phyloP scores from a whole-genome alignment of 1,140 invertebrate genomes.

The Tyrophagus putrescentiae region DNA sequence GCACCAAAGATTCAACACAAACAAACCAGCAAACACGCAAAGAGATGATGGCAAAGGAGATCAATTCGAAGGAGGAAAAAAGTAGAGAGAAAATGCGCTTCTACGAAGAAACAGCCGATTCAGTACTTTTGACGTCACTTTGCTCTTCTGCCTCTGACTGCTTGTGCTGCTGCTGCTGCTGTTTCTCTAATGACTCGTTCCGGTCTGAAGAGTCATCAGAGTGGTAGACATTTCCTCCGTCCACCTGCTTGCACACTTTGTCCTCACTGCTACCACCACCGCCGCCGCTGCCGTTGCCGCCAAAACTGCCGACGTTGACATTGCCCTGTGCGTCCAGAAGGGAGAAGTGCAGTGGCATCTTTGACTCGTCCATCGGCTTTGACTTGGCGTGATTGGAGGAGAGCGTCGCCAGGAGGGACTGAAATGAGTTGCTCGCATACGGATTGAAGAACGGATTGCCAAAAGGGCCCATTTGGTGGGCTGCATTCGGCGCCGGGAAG shows the following conservation, averaged over 20 bases:
- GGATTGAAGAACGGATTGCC: conserved; percentile 17
- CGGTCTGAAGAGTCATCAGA: not conserved
- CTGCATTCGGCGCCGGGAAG: not conserved
- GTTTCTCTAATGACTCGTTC: not conserved
- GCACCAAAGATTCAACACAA: no score
- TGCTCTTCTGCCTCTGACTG: not conserved
- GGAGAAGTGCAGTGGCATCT: not conserved
- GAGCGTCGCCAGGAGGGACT: conserved; percentile 22
- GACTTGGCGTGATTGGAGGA: conserved; percentile 16
- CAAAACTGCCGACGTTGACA: not conserved
- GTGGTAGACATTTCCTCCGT: not conserved
- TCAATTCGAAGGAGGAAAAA: no score
- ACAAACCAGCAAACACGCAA: no score
- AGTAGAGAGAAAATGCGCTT: no score
- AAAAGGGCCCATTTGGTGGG: not conserved
- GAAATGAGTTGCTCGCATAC: conserved; percentile 19
- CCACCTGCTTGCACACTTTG: not conserved
- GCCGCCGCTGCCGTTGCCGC: not conserved
- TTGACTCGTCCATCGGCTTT: not conserved
- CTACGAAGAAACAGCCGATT: no score
- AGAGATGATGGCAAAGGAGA: no score
- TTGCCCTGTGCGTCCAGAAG: not conserved
- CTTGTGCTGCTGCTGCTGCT: not conserved
- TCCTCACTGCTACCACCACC: not conserved
- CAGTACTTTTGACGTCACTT: not conserved